Percentiles rank a stretch among this genome's conserved stretches.
Conservation (phyloP, 1,140 invertebrate species). For the Drosophila trapezifrons region DNA sequence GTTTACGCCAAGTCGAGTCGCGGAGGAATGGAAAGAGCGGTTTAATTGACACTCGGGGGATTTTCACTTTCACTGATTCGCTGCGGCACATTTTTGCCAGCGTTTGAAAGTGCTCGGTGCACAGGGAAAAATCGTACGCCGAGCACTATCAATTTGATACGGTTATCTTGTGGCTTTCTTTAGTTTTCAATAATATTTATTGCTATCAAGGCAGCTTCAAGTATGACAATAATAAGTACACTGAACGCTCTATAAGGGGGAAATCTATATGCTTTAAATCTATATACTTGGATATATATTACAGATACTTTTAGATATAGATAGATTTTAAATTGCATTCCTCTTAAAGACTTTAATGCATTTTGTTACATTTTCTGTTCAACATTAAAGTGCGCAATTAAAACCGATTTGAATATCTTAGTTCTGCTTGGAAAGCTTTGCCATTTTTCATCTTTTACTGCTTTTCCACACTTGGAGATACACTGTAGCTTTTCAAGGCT, state of each 20-base stretch:
- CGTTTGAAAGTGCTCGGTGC: conserved; percentile 48
- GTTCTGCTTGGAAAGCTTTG: conserved; percentile 43
- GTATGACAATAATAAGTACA: not conserved
- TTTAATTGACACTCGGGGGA: conserved; percentile 77
- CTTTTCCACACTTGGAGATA: conserved; percentile 12
- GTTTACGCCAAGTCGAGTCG: conserved; percentile 32
- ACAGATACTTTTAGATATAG: not conserved
- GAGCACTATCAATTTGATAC: conserved; percentile 13
- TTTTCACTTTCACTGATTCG: conserved; percentile 82
- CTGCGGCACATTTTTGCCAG: conserved; percentile 61
- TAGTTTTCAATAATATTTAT: conserved; percentile 2
- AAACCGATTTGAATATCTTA: conserved; percentile 8
- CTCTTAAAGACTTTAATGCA: no score
- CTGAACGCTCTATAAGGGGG: not conserved
- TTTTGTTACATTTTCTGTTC: not conserved
- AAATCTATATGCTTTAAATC: no score
- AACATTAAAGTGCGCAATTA: conserved; percentile 10
- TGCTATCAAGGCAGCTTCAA: conserved; percentile 7
- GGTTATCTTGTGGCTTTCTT: conserved; percentile 23
- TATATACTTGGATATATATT: no score
- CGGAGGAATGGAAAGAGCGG: conserved; percentile 47
- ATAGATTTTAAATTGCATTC: not conserved
- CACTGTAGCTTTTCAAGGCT: conserved; percentile 31
- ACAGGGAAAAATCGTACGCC: conserved; percentile 21
- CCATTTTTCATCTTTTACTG: conserved; percentile 62